Percentiles rank a stretch among this genome's conserved stretches.
phyloP scores from a whole-genome alignment of 2,113 vertebrate species.

The Helogale parvula region DNA sequence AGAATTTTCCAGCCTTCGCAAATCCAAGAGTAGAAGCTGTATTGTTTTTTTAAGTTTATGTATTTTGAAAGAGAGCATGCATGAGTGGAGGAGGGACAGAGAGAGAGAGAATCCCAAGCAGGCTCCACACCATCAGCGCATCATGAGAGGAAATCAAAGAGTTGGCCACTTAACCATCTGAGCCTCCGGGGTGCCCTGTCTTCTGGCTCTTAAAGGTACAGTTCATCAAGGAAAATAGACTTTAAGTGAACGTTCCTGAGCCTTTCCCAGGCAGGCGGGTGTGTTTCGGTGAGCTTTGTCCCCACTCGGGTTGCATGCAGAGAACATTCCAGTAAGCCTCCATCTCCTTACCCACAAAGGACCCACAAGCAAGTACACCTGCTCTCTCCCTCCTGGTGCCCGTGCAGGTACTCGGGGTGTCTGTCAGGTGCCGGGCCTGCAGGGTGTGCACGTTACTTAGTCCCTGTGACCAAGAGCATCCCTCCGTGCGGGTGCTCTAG shows the following conservation, averaged over 20 bases:
- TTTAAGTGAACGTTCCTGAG: neutral
- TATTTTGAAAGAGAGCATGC: too few relatives aligned
- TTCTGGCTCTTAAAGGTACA: neutral
- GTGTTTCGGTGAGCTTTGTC: neutral
- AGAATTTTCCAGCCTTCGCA: neutral
- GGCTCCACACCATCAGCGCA: neutral
- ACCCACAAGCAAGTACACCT: neutral
- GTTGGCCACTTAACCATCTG: neutral
- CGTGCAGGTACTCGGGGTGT: too few relatives aligned
- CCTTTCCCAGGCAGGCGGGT: neutral
- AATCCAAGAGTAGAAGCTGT: neutral
- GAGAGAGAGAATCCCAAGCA: neutral
- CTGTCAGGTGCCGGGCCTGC: too few relatives aligned
- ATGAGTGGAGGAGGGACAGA: neutral
- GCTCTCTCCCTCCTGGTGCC: too few relatives aligned
- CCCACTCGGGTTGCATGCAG: neutral
- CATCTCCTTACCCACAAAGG: neutral
- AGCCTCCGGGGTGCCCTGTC: neutral
- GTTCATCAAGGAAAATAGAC: neutral
- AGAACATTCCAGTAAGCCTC: neutral
- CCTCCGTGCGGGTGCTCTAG: too few relatives aligned
- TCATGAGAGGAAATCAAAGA: neutral
- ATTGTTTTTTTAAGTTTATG: neutral
- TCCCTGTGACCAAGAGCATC: too few relatives aligned
- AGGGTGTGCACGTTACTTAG: fast-evolving